These are phyloP conservation scores for Brenthis ino DNA, from an alignment of 2,888 invertebrate genomes.

Conservation along the genomic window DNA sequence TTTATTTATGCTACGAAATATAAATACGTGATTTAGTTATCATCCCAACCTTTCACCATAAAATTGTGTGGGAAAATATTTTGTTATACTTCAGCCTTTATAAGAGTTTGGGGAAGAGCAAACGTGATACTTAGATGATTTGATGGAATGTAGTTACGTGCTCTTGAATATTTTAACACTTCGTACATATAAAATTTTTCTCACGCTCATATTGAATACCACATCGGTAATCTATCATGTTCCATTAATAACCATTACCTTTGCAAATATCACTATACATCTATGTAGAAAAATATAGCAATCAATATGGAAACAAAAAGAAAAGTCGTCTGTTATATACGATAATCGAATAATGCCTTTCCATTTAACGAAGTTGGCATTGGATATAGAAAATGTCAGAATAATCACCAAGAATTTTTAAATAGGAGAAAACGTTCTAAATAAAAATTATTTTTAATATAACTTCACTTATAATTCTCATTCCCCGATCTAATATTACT, in stretches of 20 bases:
- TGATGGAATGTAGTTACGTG: conserved; percentile 37
- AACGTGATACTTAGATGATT: conserved; percentile 34
- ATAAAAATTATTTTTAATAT: too few relatives aligned
- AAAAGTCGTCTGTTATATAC: too few relatives aligned
- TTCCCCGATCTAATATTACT: too few relatives aligned
- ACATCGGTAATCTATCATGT: not conserved
- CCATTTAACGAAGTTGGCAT: too few relatives aligned
- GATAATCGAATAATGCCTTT: too few relatives aligned
- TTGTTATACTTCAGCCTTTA: conserved; percentile 27
- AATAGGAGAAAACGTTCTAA: too few relatives aligned
- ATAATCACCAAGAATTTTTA: too few relatives aligned
- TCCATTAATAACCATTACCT: not conserved
- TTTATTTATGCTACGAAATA: not conserved
- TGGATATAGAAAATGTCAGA: too few relatives aligned
- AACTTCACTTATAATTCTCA: too few relatives aligned
- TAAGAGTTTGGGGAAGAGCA: conserved; percentile 25
- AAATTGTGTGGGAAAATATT: conserved; percentile 30
- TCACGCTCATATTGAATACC: conserved; percentile 21
- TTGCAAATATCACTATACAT: not conserved
- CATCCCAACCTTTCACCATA: conserved; percentile 2
- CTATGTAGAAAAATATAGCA: not conserved
- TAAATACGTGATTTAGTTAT: conserved; percentile 9
- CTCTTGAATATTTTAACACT: conserved; percentile 39
- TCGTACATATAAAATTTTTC: conserved; percentile 20
- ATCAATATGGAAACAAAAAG: not conserved